Conservation (phyloP, 2,888 invertebrate genomes). For the Hedychridium roseum region DNA sequence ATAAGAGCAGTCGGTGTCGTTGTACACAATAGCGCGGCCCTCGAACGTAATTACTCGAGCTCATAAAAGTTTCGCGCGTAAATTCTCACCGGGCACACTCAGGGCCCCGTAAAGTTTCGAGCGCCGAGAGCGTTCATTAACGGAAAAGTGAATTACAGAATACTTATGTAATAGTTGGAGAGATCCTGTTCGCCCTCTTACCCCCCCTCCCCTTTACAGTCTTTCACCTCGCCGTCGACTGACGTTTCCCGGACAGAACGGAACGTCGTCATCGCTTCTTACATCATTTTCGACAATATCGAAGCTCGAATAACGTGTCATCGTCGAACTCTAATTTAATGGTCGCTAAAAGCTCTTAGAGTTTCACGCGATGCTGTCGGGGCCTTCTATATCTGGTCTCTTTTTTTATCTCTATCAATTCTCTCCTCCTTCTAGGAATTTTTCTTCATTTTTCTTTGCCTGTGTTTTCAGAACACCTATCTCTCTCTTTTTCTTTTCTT, state of each 20-base stretch:
- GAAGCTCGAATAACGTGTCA: conserved; percentile 18
- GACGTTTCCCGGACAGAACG: no score
- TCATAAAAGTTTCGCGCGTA: conserved; percentile 40
- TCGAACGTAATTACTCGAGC: conserved; percentile 35
- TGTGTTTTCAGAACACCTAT: no score
- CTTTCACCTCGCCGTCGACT: no score
- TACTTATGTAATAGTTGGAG: conserved; percentile 23
- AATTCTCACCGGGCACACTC: conserved; percentile 31
- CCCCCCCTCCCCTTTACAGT: conserved; percentile 2
- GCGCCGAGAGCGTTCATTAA: conserved; percentile 32
- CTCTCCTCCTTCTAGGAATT: no score
- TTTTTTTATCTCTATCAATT: no score
- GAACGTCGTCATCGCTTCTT: conserved; percentile 8
- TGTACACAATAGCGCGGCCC: no score
- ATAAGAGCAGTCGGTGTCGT: no score
- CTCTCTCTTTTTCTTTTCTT: no score
- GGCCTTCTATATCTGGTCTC: conserved; percentile 28
- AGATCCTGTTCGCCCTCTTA: conserved; percentile 9
- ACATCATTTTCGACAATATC: conserved; percentile 26
- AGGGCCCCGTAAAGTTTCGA: conserved; percentile 24
- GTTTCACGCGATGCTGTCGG: conserved; percentile 44
- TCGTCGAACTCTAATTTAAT: conserved; percentile 42
- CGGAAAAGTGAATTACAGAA: conserved; percentile 33
- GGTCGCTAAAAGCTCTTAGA: conserved; percentile 51
- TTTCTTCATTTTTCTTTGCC: no score